Conservation (phyloP, 2,797 vertebrate genomes). For the Chaenodraco wilsoni region DNA sequence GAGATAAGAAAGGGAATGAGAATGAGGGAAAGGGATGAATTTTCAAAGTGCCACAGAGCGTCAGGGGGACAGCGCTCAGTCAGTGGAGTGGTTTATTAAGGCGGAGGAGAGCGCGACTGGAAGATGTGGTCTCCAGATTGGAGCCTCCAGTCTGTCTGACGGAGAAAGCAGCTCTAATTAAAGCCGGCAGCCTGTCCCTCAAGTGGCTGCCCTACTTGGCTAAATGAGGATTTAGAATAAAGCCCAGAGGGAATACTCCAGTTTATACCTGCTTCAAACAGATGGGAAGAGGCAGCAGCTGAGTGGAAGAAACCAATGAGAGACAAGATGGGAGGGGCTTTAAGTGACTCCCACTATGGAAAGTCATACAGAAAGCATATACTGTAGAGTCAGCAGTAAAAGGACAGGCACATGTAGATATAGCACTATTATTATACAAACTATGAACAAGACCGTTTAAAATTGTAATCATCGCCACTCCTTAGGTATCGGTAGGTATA, state of each 20-base stretch:
- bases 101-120: slow-evolving; percentile 28
- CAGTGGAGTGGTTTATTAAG: slow-evolving; percentile 60
- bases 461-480: too few relatives aligned
- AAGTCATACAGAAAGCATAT: background rate
- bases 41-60: slow-evolving; percentile 3
- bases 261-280: slow-evolving; percentile 58
- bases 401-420: too few relatives aligned
- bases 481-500: too few relatives aligned
- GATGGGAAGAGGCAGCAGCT: slow-evolving; percentile 15
- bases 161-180: slow-evolving; percentile 77
- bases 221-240: slow-evolving; percentile 78
- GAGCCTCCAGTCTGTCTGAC: slow-evolving; percentile 44
- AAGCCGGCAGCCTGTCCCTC: slow-evolving; percentile 60
- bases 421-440: too few relatives aligned
- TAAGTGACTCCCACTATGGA: background rate
- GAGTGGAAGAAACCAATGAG: slow-evolving; percentile 36
- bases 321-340: slow-evolving; percentile 7
- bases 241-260: slow-evolving; percentile 70
- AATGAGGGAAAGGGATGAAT: background rate
- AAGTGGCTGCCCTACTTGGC: slow-evolving; percentile 78
- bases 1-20: background rate
- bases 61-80: slow-evolving; percentile 26
- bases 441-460: background rate
- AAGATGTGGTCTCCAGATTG: slow-evolving; percentile 28
- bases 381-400: background rate